Base-by-base conservation (phyloP, 2,797 vertebrate species). In the Eupleurogrammus muticus region DNA sequence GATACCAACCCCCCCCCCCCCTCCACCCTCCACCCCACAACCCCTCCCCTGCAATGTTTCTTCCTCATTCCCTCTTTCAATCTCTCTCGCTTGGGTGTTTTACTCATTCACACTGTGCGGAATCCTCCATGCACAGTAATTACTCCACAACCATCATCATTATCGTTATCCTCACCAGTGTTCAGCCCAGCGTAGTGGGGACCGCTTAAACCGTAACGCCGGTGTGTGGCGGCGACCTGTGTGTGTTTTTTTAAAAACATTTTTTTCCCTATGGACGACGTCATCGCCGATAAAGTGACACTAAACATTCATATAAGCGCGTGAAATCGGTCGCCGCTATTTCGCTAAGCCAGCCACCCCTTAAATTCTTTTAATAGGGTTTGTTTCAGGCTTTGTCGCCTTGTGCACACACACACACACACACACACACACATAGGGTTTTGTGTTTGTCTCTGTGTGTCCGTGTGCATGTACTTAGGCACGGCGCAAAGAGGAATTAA, bases 131-230 rank as follows among this genome's bases (percentile, higher is more conserved):
- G 84, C 86, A 77, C 82, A 87, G 90, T 91, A 86, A 92, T 90
- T 92, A 92, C 88, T 82, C 79, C 64, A 79, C 78, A 68, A 93
- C 86, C 86, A 90, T 92, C 87, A 85, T 91, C 89, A 90, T 87
- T 91, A 88, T 80, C 79, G 65, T 90, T 89, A 90, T 90, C 79
- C 81, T 86, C 80, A 70, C 83, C 73, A 87, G 84, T 75, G 70
- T 85, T 86, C 73, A 66, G 60, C 71, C 70, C 70, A 47, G 67
- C 66, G 71, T 80, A 17, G 80, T 60, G 46, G 75, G 66, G 70
- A 80, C 28, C 68, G 66, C 77, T 72, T 84, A 83, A 70, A 85
- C 80, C 84, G 78, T 80, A 75, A 84, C 85, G 66, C 72, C 46
- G 46, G 59, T n/a, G 66, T n/a, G 34, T 52, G 42, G 58, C 10